Conservation (phyloP, 2,888 invertebrate species). For the Drosophila lutescens region DNA sequence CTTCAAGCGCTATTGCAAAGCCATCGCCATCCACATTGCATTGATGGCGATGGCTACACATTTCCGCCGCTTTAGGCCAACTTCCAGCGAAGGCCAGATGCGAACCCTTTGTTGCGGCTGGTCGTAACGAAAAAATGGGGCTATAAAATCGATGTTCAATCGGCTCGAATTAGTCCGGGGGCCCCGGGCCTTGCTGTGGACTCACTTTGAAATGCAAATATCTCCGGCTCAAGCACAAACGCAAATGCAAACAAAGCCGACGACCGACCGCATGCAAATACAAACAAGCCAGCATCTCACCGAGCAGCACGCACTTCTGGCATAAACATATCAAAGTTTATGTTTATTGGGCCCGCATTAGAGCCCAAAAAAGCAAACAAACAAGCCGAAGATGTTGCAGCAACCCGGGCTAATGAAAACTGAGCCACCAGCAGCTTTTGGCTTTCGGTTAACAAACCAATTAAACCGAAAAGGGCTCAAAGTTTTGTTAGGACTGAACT, state of each 20-base stretch:
- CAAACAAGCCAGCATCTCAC: slow-evolving; percentile 32
- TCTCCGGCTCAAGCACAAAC: slow-evolving; percentile 44
- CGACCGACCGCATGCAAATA: slow-evolving; percentile 26
- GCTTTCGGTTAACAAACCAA: slow-evolving; percentile 9
- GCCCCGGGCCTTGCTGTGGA: slow-evolving; percentile 43
- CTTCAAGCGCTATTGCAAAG: slow-evolving; percentile 42
- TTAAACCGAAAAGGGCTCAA: slow-evolving; percentile 11
- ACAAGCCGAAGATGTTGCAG: slow-evolving; percentile 26
- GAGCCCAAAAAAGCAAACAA: slow-evolving; percentile 13
- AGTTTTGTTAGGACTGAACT: too few relatives aligned
- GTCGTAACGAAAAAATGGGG: slow-evolving; percentile 61
- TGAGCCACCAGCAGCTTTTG: slow-evolving; percentile 1
- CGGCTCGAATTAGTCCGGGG: slow-evolving; percentile 64
- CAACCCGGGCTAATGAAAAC: slow-evolving; percentile 11
- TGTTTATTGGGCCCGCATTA: slow-evolving; percentile 69
- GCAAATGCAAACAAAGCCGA: slow-evolving; percentile 25
- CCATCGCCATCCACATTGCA: slow-evolving; percentile 28
- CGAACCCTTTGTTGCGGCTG: slow-evolving; percentile 41
- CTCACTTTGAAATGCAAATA: slow-evolving; percentile 75
- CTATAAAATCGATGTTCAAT: slow-evolving; percentile 76
- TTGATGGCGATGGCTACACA: slow-evolving; percentile 44
- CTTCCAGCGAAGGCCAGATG: slow-evolving; percentile 48
- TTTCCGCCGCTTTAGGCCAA: slow-evolving; percentile 47
- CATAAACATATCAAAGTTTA: slow-evolving; percentile 75
- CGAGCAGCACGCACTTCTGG: slow-evolving; percentile 41